Evolutionary conservation across 2,797 vertebrate species (phyloP).

Genomic region (Smutsia temminckii): DNA sequence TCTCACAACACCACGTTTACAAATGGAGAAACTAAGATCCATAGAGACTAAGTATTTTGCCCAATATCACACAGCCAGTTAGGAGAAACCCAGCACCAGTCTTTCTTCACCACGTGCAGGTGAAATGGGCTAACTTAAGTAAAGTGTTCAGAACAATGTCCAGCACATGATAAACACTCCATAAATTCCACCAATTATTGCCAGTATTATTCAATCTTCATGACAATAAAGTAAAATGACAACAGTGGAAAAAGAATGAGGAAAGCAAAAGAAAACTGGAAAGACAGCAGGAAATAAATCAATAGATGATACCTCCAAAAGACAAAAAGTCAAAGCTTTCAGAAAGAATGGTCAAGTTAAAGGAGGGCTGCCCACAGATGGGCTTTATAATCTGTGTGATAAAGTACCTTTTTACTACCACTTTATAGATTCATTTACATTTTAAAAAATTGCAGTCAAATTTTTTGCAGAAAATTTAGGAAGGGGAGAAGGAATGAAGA

Average conservation of each 20-base stretch:
- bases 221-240: background rate
- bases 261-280: background rate
- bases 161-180: background rate
- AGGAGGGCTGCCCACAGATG: background rate
- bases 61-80: background rate
- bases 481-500: background rate
- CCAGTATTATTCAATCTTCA: background rate
- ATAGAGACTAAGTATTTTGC: background rate
- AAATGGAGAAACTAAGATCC: conserved; percentile 12
- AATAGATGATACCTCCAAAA: background rate
- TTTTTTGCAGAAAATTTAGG: background rate
- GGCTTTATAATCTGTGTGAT: conserved; percentile 19
- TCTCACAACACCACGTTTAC: background rate
- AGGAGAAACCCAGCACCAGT: background rate
- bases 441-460: background rate
- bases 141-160: background rate
- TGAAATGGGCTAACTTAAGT: background rate
- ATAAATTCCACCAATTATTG: background rate
- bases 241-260: background rate
- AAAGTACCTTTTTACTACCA: conserved; percentile 2
- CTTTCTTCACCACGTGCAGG: background rate
- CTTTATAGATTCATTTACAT: background rate
- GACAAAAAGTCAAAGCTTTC: background rate
- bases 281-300: background rate
- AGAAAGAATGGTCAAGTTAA: background rate